Percentiles rank a stretch among this genome's conserved stretches.
These are phyloP conservation scores for Pyrgus malvae DNA, from an alignment of 2,888 invertebrate species.

Conservation along the genomic window DNA sequence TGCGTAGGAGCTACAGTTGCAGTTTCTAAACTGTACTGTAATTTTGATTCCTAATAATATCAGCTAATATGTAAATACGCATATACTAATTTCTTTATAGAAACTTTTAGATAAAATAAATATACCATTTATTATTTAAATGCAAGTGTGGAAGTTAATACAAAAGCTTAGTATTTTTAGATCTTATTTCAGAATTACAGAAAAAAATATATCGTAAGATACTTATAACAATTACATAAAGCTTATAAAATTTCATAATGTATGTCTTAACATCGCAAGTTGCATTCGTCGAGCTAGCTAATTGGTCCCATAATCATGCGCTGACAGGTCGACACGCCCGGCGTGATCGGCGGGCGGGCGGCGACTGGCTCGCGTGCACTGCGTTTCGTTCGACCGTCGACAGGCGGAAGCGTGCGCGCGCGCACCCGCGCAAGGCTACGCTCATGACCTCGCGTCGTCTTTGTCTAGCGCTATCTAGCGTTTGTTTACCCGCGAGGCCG, in stretches of 20 bases:
- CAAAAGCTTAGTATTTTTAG: no score
- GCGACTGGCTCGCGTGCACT: conserved; percentile 40
- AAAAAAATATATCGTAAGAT: no score
- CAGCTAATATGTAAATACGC: background rate
- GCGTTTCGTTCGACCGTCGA: conserved; percentile 53
- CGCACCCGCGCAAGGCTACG: conserved; percentile 79
- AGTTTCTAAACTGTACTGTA: background rate
- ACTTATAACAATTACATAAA: background rate
- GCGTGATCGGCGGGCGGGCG: conserved; percentile 48
- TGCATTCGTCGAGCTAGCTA: background rate
- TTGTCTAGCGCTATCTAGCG: conserved; percentile 80
- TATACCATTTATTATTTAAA: no score
- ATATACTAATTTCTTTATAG: no score
- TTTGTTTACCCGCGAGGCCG: conserved; percentile 78
- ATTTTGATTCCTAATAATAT: background rate
- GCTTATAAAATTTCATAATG: background rate
- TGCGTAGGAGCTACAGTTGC: conserved; percentile 4
- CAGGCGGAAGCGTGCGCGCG: conserved; percentile 74
- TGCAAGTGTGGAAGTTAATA: no score
- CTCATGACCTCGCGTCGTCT: conserved; percentile 81
- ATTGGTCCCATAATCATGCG: background rate
- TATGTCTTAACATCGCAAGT: background rate
- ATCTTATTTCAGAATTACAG: no score
- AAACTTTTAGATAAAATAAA: no score
- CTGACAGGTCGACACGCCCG: conserved; percentile 39